Evolutionary conservation across 2,888 invertebrate species (phyloP), one percentile per base, ranked within the genome.

Genomic region (Pseudanteris insignis): DNA sequence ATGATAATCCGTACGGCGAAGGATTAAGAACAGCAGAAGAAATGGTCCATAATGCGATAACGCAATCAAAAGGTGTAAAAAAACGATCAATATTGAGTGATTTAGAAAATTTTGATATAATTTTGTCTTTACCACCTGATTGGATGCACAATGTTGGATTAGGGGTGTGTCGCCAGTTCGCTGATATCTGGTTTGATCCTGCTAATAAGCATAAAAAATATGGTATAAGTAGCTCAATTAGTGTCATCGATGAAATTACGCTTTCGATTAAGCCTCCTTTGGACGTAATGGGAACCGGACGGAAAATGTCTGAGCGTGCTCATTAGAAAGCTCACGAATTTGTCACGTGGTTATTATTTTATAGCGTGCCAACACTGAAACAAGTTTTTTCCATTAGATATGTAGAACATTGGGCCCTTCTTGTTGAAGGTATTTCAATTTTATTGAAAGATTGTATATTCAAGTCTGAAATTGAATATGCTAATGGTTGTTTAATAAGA

Each of bases 251-350:
- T 12, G 5, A 12, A 14, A 15, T 59, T 12, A 10, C 53, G 30
- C 30, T 51, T 24, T 53, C 59, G 13, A 41, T 18, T 30, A 38
- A 47, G 24, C 51, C 58, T 15, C 12, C 46, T 29, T 30, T 36
- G 30, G 51, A 51, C 11, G 40, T 40, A 15, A 40, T 36, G 0
- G 53, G 59, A 59, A 40, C 53, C 9, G 9, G 21, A 5, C 10
- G 47, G n/a, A 28, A 29, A 34, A 59, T 59, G 40, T 40, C 37
- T 29, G 59, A 59, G n/a, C 33, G 33, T 4, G 18, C 24, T 8
- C 28, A 60, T 43, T 60, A 29, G 47, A 60, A 60, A 30, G 60
- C 53, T 24, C 60, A 60, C 28, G 53, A 53, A 37, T 60, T 18
- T 11, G 38, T 53, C 1, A 32, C 13, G 2, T 60, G 46, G 51